Conservation (phyloP, 2,113 vertebrate genomes). For the Ploceus nigricollis region DNA sequence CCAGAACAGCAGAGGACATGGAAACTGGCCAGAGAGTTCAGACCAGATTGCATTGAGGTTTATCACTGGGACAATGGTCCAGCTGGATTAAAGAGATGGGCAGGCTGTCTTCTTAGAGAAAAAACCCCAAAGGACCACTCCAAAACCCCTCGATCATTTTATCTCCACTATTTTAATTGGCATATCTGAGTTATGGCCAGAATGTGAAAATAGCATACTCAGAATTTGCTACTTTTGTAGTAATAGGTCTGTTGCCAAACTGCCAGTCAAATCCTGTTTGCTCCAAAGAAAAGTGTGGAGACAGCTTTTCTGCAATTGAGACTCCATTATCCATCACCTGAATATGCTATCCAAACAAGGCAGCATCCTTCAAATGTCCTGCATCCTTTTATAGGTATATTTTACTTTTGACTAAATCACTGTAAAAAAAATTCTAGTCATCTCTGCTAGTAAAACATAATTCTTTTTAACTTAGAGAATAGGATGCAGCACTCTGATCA, state of each 20-base stretch:
- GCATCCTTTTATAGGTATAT: background rate
- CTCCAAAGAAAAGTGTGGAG: background rate
- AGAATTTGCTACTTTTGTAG: background rate
- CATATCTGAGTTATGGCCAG: background rate
- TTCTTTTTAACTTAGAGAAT: background rate
- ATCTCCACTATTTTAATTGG: background rate
- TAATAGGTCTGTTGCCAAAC: background rate
- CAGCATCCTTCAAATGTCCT: background rate
- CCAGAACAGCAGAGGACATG: background rate
- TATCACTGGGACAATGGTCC: background rate
- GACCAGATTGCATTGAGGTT: background rate
- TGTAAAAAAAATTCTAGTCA: background rate
- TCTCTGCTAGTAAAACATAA: background rate
- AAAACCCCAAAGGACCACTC: background rate
- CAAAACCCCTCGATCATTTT: background rate
- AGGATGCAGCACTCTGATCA: accelerated
- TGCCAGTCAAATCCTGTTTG: background rate
- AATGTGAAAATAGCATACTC: background rate
- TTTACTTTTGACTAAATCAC: background rate
- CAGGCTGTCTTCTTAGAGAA: background rate
- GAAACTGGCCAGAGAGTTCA: background rate
- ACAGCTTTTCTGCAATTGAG: background rate
- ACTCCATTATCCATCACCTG: background rate
- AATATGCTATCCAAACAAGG: background rate
- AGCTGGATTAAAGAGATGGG: background rate